Percentiles rank a stretch among this genome's conserved stretches.
These are phyloP conservation scores for Lordiphosa andalusiaca DNA, from an alignment of 2,888 invertebrate genomes.

Conservation along the genomic window DNA sequence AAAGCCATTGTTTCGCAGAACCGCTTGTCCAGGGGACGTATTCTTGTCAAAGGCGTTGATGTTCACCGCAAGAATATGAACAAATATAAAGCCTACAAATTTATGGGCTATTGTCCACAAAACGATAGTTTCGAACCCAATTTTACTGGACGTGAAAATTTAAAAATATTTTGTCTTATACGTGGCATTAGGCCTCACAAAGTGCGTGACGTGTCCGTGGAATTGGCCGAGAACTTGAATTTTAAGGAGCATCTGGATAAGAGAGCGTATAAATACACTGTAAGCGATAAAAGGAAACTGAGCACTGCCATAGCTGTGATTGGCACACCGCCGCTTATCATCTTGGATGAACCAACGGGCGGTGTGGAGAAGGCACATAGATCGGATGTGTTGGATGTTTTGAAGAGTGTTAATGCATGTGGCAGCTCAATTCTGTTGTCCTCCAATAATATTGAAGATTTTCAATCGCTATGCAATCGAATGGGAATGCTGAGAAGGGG, in stretches of 20 bases:
- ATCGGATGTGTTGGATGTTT: slow-evolving; percentile 13
- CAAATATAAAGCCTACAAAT: slow-evolving; percentile 12
- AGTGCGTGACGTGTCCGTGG: background rate
- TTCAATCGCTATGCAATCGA: slow-evolving; percentile 16
- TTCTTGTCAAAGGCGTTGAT: slow-evolving; percentile 16
- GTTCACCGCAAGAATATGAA: background rate
- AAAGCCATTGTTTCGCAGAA: slow-evolving; percentile 11
- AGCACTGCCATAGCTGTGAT: slow-evolving; percentile 18
- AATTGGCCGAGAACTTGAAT: slow-evolving; percentile 13
- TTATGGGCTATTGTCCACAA: slow-evolving; percentile 19
- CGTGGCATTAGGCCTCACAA: background rate
- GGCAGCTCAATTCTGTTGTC: slow-evolving; percentile 23
- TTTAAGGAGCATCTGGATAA: slow-evolving; percentile 13
- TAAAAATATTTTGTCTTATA: slow-evolving; percentile 19
- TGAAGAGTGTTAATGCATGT: slow-evolving; percentile 20
- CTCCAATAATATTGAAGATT: slow-evolving; percentile 25
- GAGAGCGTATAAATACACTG: slow-evolving; percentile 1
- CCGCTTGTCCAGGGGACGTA: slow-evolving; percentile 1
- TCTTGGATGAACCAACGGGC: slow-evolving; percentile 22
- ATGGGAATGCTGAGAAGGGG: slow-evolving; percentile 16
- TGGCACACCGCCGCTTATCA: slow-evolving; percentile 21
- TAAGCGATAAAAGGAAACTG: slow-evolving; percentile 21
- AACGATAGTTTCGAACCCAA: slow-evolving; percentile 8
- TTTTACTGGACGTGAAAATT: slow-evolving; percentile 20
- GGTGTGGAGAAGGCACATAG: slow-evolving; percentile 22